Percentiles rank a stretch among this genome's conserved stretches.
Conservation (phyloP, 2,888 invertebrate species). For the Acleris laterana region DNA sequence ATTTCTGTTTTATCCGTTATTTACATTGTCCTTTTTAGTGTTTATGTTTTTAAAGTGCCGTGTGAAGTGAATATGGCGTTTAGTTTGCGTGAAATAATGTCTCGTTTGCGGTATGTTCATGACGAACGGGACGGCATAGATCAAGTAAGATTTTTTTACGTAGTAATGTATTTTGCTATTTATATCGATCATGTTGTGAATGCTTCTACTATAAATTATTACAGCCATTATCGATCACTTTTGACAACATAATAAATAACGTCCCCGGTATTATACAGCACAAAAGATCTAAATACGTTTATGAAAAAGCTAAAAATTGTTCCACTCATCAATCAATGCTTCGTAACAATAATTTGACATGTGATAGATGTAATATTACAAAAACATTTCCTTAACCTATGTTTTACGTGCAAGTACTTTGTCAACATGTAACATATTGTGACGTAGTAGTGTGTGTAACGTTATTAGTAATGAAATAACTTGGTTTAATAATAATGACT, state of each 20-base stretch:
- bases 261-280: constrained; percentile 31
- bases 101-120: constrained; percentile 66
- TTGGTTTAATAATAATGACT: too few relatives aligned
- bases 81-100: constrained; percentile 71
- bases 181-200: constrained; percentile 27
- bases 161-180: constrained; percentile 10
- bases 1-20: constrained; percentile 37
- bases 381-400: constrained; percentile 18
- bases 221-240: constrained; percentile 32
- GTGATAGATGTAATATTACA: constrained; percentile 34
- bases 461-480: too few relatives aligned
- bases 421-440: not conserved
- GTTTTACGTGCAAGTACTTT: constrained; percentile 1
- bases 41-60: constrained; percentile 44
- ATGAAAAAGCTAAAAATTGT: constrained; percentile 36
- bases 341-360: constrained; percentile 37
- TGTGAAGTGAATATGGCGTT: constrained; percentile 66
- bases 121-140: constrained; percentile 64
- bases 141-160: constrained; percentile 41
- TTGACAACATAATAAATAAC: constrained; percentile 38
- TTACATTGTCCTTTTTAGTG: constrained; percentile 39
- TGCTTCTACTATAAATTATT: constrained; percentile 33
- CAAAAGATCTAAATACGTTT: constrained; percentile 37
- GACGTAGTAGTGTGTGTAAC: not conserved
- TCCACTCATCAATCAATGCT: constrained; percentile 35